A percentile compares a stretch with the other conserved stretches of the same genome.
Evolutionary conservation across 1,140 invertebrate species (phyloP).

Genomic region (Lanistes nyassanus): DNA sequence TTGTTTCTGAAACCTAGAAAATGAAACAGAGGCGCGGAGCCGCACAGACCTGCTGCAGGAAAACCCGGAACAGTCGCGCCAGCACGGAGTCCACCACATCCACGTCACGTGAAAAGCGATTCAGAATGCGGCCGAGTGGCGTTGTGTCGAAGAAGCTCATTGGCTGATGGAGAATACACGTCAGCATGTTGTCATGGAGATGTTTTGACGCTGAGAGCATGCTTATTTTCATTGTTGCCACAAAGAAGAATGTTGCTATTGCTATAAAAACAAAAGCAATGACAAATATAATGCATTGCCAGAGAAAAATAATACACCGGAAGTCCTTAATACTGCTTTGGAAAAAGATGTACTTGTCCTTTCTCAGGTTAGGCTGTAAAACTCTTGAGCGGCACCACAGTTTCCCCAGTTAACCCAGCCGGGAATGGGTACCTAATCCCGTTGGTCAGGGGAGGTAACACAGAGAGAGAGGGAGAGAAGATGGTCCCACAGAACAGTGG

Average conservation of each 20-base stretch:
- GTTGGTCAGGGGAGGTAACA: too few species aligned
- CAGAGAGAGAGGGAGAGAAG: too few species aligned
- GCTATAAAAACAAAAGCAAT: background rate
- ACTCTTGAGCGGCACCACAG: too few species aligned
- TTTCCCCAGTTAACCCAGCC: too few species aligned
- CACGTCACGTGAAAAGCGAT: conserved; percentile 45
- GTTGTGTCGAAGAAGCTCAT: conserved; percentile 56
- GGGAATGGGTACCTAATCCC: too few species aligned
- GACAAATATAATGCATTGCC: too few species aligned
- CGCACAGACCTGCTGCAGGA: conserved; percentile 29
- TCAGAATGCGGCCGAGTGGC: conserved; percentile 46
- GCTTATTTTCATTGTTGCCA: conserved; percentile 56
- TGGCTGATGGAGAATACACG: conserved; percentile 61
- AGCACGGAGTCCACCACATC: conserved; percentile 51
- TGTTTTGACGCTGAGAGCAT: conserved; percentile 71
- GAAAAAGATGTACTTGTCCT: background rate
- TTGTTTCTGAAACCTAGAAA: background rate
- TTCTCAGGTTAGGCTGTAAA: background rate
- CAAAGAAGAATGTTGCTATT: background rate
- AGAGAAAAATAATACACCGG: background rate
- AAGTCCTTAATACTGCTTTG: background rate
- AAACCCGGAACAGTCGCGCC: conserved; percentile 25
- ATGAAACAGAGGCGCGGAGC: background rate
- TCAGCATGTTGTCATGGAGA: conserved; percentile 80
- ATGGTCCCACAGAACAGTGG: background rate